Evolutionary conservation across 2,888 invertebrate species (phyloP), one percentile per base, ranked within the genome.

Genomic region (Caenorhabditis imperialis): DNA sequence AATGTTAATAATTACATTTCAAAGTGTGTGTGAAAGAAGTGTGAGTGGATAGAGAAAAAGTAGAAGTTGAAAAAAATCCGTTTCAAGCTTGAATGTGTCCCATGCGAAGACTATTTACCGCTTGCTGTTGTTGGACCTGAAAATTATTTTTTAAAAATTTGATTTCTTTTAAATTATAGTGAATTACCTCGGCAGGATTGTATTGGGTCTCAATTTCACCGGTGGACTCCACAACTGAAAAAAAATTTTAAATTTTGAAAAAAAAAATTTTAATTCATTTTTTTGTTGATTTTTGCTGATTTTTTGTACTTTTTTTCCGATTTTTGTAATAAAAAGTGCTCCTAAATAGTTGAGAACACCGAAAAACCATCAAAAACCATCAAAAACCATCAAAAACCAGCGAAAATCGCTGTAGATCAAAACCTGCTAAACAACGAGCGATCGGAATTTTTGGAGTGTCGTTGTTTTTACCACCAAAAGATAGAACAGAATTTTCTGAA

Each of bases 61-160:
- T 20, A 37, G 27, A 12, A 22, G 12, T 58, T 14, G 23, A 25
- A 27, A 22, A 25, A n/a, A n/a, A n/a, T n/a, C n/a, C 22, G 16
- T 57, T 25, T 65, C 42, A 70, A 44, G 42, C 62, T 14, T 69
- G 69, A 53, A 69, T 69, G 37, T 74, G 74, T 23, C 74, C 74
- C 74, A 69, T 74, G 60, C 55, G 48, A n/a, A 74, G 54, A 38
- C 74, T 74, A 74, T 74, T 74, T 69, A 74, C 74, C 74, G 69
- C 62, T 37, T 74, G 48, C 25, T 73, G 65, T 20, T 67, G 55
- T 7, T 27, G 22, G 5, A 25, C 35, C 73, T 65, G 72, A 16
- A 72, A 63, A 38, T 22, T 6, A 14, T 42, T 42, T 38, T 42
- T 55, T 7, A 22, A 12, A 33, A 22, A 20, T 37, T 42, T 18